Evolutionary conservation across 2,888 invertebrate genomes (phyloP), one percentile per base, ranked within the genome.

Genomic region (Erannis defoliaria): DNA sequence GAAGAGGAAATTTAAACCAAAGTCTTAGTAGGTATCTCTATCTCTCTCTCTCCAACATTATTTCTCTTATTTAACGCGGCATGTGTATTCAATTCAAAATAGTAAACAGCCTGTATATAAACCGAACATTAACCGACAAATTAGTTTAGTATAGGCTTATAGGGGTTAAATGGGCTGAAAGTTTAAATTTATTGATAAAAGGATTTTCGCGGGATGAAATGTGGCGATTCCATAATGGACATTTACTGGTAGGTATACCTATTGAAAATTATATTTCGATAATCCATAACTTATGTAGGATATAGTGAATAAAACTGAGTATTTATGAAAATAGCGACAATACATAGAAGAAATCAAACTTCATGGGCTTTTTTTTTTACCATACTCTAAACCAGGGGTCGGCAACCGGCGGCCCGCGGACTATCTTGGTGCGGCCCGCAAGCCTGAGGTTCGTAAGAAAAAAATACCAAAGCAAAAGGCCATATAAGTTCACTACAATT

Each of bases 111-210:
- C 51, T 51, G 51, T 51, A 40, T 9, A 45, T 35, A 43, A 21
- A 43, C 42, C 60, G 42, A 46, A 55, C 50, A 68, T 74, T 68
- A 67, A 69, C 70, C 70, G 61, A 74, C 78, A 79, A 79, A 79
- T 79, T 79, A 78, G 76, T 73, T 62, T 64, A 69, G 65, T 70
- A 67, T 70, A 54, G 67, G 73, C 70, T 70, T 67, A 67, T 59
- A 62, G 50, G 71, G 77, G 63, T 79, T 78, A 73, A 73, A 66
- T 62, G 62, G 64, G 71, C 64, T 75, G 68, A 70, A 75, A 75
- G 64, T 77, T 76, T 68, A 77, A 76, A 79, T 79, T 79, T 79
- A 79, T 79, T 74, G 80, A 79, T 78, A 77, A 74, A 73, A 75
- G 76, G 80, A 73, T 78, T 74, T 26, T 73, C 57, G 33, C 31